A percentile compares a stretch with the other conserved stretches of the same genome.
Conservation (phyloP, 1,140 invertebrate genomes). For the Zaprionus taronus region DNA sequence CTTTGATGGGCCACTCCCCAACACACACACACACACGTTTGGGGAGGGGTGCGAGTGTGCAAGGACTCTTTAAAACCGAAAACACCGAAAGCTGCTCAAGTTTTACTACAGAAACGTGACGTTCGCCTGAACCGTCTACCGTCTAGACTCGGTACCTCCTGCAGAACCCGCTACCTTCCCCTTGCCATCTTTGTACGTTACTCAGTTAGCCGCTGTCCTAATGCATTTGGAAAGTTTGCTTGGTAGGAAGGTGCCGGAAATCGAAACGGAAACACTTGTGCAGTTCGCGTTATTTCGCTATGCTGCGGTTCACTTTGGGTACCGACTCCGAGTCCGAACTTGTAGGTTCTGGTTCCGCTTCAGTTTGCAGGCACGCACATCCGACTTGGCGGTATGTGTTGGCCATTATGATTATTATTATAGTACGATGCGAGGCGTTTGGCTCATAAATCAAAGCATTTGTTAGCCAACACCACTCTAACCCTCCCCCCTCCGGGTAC, state of each 20-base stretch:
- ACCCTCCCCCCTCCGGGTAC: not conserved
- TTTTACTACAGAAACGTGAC: constrained; percentile 74
- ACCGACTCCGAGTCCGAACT: not conserved
- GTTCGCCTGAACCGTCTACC: constrained; percentile 37
- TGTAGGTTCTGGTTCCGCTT: not conserved
- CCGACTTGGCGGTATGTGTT: constrained; percentile 48
- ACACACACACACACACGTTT: constrained; percentile 6
- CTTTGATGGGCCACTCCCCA: not conserved
- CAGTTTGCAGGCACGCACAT: constrained; percentile 45
- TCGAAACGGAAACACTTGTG: constrained; percentile 82
- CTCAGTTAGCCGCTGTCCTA: constrained; percentile 32
- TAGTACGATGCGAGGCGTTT: not conserved
- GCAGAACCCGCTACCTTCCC: not conserved
- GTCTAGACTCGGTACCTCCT: constrained; percentile 29
- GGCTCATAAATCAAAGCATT: constrained; percentile 66
- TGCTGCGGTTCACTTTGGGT: constrained; percentile 57
- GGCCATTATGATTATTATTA: constrained; percentile 70
- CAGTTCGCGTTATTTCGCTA: constrained; percentile 68
- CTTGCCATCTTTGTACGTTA: not conserved
- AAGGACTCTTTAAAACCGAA: constrained; percentile 18
- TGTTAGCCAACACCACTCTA: constrained; percentile 39
- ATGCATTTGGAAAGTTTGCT: constrained; percentile 76
- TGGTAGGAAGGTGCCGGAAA: constrained; percentile 66
- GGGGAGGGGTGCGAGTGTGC: constrained; percentile 13
- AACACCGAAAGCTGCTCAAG: constrained; percentile 20